Conservation (phyloP, 2,113 vertebrate species). For the Raja brachyura region DNA sequence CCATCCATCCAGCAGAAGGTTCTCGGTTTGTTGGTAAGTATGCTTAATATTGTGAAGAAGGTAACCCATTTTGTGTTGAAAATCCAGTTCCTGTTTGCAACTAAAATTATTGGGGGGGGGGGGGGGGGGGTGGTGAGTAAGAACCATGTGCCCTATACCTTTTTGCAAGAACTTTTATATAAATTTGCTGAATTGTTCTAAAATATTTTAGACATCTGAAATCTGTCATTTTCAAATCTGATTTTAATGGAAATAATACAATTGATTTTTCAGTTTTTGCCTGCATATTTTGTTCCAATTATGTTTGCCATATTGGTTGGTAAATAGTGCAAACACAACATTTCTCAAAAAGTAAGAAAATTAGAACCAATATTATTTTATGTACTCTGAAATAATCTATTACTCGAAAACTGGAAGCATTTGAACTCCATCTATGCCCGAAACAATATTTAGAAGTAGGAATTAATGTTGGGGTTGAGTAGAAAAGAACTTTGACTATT, state of each 20-base stretch:
- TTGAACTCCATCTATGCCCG: background rate
- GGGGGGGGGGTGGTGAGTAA: background rate
- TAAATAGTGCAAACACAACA: background rate
- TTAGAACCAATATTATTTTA: background rate
- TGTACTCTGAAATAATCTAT: background rate
- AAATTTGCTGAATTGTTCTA: background rate
- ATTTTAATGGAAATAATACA: background rate
- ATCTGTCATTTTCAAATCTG: background rate
- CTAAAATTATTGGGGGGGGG: background rate
- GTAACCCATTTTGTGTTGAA: background rate
- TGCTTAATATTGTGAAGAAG: background rate
- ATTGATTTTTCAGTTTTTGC: background rate
- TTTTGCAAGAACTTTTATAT: background rate
- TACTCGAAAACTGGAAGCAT: background rate
- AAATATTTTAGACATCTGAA: background rate
- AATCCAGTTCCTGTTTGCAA: background rate
- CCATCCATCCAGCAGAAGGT: slow-evolving; percentile 98
- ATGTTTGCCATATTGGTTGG: background rate
- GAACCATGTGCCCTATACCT: background rate
- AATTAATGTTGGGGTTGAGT: background rate
- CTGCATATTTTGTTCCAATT: background rate
- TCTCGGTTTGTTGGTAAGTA: slow-evolving; percentile 88
- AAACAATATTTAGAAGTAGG: background rate
- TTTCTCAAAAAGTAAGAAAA: background rate
- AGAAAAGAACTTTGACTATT: background rate